Base-by-base conservation (phyloP, 2,797 vertebrate species). In the Scolopax bukidnonensis region DNA sequence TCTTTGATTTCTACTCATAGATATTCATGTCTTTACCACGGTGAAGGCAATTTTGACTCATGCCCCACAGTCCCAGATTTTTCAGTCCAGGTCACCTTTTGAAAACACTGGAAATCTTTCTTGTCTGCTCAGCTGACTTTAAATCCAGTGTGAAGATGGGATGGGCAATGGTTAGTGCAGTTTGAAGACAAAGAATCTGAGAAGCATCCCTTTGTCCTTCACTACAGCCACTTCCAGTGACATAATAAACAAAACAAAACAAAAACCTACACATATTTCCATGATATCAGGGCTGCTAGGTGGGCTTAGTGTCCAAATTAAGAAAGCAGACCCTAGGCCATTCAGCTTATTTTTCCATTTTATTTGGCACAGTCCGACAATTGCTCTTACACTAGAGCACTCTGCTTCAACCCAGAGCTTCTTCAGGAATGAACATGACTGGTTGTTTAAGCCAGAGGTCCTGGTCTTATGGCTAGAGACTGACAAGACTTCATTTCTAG, bases 1-100 rank as follows among this genome's bases (percentile, higher is more conserved):
- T 53, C 24, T 85, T 71, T 84, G 16, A 30, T 93, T 93, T 94
- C n/a, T 63, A 9, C 32, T 38, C 41, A 10, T 53, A 67, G n/a
- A 74, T 83, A 89, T 56, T 80, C 4, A 38, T 24, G 21, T 41
- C 41, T 87, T 87, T 79, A 56, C 48, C 82, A 36, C 16, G 25
- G 27, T 74, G 47, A 83, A 67, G 6, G 8, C 9, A 85, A 51
- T 53, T 87, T 77, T 20, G 36, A 25, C 10, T 63, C 13, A 19
- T 16, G 6, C 4, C 4, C 19, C 16, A 33, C 4, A 33, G 28
- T 23, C 13, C 3, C 38, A 59, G 24, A 38, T 28, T 71, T 80
- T 88, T 80, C 43, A 80, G 48, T 53, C 11, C 36, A 38, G 6
- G 21, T 56, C 70, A 77, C 3, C 5, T 54, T 30, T 45, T 50